Base-by-base conservation (phyloP, 2,888 invertebrate species). In the Melinaea menophilus region DNA sequence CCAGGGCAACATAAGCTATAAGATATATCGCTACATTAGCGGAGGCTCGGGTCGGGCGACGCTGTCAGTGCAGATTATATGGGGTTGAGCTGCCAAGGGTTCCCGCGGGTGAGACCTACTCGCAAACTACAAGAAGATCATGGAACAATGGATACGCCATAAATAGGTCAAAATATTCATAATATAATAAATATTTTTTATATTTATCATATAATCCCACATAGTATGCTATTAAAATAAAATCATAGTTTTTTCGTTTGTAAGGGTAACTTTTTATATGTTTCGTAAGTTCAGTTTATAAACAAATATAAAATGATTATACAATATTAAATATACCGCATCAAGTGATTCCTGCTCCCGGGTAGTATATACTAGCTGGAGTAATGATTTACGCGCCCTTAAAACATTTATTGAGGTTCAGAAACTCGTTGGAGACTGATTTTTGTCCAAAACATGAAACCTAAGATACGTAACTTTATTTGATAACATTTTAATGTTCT, bases 331-430 rank as follows among this genome's bases (percentile, higher is more conserved):
- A 46, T 45, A 9, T 69, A 55, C 69, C 74, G 65, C 55, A 70
- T 75, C 75, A 69, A 68, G 59, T 58, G 13, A 57, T 62, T 56
- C 13, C 64, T 55, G 54, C 61, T 66, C 61, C 48, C 54, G 33
- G 46, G 56, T 41, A 45, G 64, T 63, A 64, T 62, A 67, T 69
- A 48, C 59, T 61, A 64, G 68, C 68, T 58, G 69, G 72, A 75
- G 81, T 82, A 84, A 86, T 85, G 85, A 86, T 86, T 85, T 85
- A 86, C 83, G 81, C 79, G 69, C 79, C 81, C 80, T 79, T 85
- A 80, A 84, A 85, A 84, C 84, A 85, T 86, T 85, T 84, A 85
- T 84, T 80, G 79, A 73, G 77, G 75, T 74, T 74, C 70, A 65
- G 68, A 61, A 70, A 71, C 73, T 73, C 74, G 72, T 75, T 71